These are phyloP conservation scores for Egretta garzetta DNA, from an alignment of 2,113 vertebrate genomes.

Conservation along the genomic window DNA sequence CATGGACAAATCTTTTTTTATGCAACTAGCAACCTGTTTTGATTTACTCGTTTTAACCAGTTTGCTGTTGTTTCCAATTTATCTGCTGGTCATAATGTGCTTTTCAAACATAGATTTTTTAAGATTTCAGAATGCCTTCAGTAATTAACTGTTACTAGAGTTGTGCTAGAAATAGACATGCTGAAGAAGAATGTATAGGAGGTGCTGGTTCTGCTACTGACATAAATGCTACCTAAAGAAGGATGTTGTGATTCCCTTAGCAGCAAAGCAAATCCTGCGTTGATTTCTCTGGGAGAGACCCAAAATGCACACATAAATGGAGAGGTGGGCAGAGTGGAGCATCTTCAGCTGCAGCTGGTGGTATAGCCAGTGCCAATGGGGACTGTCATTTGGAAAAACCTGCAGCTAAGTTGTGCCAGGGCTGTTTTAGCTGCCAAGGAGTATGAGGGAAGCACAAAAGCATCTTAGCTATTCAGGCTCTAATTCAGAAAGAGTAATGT, in stretches of 20 bases:
- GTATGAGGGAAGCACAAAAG: background rate
- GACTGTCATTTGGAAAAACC: background rate
- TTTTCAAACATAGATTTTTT: background rate
- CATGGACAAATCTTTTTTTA: background rate
- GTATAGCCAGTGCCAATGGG: background rate
- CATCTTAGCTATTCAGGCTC: background rate
- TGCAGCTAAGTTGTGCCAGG: fast-evolving
- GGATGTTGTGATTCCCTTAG: background rate
- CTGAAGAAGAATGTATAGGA: background rate
- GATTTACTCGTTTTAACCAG: background rate
- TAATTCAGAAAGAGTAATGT: background rate
- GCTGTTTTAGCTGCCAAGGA: background rate
- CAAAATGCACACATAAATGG: background rate
- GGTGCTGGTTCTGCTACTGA: background rate
- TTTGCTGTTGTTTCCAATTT: background rate
- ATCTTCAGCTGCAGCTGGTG: background rate
- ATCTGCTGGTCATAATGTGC: background rate
- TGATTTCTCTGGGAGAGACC: background rate
- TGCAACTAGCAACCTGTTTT: background rate
- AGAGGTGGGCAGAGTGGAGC: background rate
- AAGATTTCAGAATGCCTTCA: background rate
- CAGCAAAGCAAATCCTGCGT: background rate
- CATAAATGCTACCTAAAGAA: background rate
- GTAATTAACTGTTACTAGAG: background rate
- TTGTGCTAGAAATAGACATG: background rate